Evolutionary conservation across 2,113 vertebrate species (phyloP).

Genomic region (Pipa parva): DNA sequence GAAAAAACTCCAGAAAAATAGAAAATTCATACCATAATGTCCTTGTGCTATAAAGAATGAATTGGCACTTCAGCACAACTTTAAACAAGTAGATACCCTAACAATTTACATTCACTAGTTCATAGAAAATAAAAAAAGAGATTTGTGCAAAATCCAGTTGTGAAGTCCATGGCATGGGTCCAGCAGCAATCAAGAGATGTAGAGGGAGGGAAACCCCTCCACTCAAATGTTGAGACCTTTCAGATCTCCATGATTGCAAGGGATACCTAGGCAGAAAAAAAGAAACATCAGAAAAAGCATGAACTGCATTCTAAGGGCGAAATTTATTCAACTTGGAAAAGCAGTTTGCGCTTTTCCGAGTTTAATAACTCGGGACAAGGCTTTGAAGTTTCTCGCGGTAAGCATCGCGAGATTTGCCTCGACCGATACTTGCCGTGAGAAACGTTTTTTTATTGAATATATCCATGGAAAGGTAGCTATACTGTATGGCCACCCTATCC

Average conservation of each 20-base stretch:
- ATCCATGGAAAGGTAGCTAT: too few relatives aligned
- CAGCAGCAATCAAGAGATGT: constrained; percentile 74
- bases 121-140: constrained; percentile 44
- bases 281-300: background rate
- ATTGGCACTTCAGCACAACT: constrained; percentile 64
- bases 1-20: constrained; percentile 69
- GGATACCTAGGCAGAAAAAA: constrained; percentile 67
- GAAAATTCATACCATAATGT: constrained; percentile 65
- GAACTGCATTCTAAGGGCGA: too few relatives aligned
- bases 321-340: too few relatives aligned
- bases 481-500: too few relatives aligned
- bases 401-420: too few relatives aligned
- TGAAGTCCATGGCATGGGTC: constrained; percentile 58
- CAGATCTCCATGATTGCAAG: constrained; percentile 96
- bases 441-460: too few relatives aligned
- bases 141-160: constrained; percentile 58
- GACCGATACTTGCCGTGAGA: too few relatives aligned
- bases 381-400: too few relatives aligned
- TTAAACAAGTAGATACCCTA: constrained; percentile 66
- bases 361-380: too few relatives aligned
- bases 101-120: constrained; percentile 49
- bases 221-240: constrained; percentile 66
- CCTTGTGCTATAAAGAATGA: constrained; percentile 55
- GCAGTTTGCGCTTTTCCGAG: too few relatives aligned
- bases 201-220: constrained; percentile 84